These are phyloP conservation scores for Sialis fuliginosa DNA, from an alignment of 2,888 invertebrate genomes.

Conservation along the genomic window DNA sequence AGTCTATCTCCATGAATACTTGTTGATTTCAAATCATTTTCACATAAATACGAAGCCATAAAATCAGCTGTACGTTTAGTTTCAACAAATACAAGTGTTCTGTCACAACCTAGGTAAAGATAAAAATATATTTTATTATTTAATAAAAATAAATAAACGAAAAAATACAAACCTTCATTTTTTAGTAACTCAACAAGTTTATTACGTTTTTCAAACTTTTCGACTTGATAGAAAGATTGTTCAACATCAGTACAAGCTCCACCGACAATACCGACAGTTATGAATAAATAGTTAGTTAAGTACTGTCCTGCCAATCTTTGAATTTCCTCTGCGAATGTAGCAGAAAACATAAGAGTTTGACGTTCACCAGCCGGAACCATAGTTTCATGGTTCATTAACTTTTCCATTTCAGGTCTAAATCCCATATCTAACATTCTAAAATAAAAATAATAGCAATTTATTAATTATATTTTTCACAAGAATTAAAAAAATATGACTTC, in stretches of 20 bases:
- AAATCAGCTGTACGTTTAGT: constrained; percentile 83
- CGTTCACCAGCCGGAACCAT: constrained; percentile 35
- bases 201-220: constrained; percentile 53
- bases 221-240: constrained; percentile 55
- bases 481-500: not conserved
- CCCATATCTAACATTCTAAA: constrained; percentile 58
- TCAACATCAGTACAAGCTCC: constrained; percentile 83
- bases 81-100: constrained; percentile 77
- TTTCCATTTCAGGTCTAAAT: constrained; percentile 36
- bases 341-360: constrained; percentile 57
- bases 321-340: constrained; percentile 53
- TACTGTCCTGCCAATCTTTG: constrained; percentile 68
- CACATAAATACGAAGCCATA: constrained; percentile 64
- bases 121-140: no score
- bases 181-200: constrained; percentile 52
- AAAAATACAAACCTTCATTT: constrained; percentile 25
- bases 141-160: not conserved
- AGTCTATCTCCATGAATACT: constrained; percentile 59
- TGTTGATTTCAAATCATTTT: constrained; percentile 50
- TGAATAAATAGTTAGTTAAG: constrained; percentile 65
- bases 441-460: not conserved
- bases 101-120: constrained; percentile 13
- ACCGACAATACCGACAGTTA: constrained; percentile 82
- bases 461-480: not conserved
- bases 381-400: constrained; percentile 42